Evolutionary conservation across 2,797 vertebrate genomes (phyloP), one percentile per base, ranked within the genome.

Genomic region (Anas bernieri): DNA sequence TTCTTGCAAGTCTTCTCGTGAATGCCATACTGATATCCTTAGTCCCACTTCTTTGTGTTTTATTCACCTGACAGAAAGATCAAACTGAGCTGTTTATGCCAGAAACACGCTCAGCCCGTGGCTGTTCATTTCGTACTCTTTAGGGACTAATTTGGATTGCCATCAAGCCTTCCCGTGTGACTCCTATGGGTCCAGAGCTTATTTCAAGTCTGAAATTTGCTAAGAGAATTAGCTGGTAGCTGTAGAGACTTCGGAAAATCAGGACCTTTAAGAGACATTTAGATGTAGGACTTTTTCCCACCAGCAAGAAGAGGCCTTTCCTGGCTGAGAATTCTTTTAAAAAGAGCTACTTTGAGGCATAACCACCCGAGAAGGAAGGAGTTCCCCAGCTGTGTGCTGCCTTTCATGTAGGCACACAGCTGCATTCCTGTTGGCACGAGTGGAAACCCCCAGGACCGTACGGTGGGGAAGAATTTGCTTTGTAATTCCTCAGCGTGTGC

Each of bases 141-240:
- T n/a, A 87, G 86, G 75, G 81, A 92, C 18, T 64, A 50, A 83
- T 89, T 93, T 80, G 83, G 61, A 73, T 91, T 82, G 63, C 59
- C 22, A 7, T 83, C 0, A 11, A 91, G 41, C 75, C 75, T 43
- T 92, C 72, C 83, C 63, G 83, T 88, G 82, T 88, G 84, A 75
- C 62, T 91, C 35, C 45, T 43, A 18, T 61, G 63, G 70, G 69
- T 80, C 86, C 78, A 43, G 80, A 88, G 69, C 56, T 88, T 67
- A 92, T 63, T 92, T 90, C 56, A 76, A 78, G 66, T 50, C 73
- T 87, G 50, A 83, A 77, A 50, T 89, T 81, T 89, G 73, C 54
- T 68, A 9, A 56, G 74, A 85, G 86, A 92, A 75, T 91, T 85
- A 91, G 30, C 72, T 5, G 6, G 28, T 77, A 64, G 54, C 45